Conservation (phyloP, 2,888 invertebrate genomes). For the Pheosia gnoma region DNA sequence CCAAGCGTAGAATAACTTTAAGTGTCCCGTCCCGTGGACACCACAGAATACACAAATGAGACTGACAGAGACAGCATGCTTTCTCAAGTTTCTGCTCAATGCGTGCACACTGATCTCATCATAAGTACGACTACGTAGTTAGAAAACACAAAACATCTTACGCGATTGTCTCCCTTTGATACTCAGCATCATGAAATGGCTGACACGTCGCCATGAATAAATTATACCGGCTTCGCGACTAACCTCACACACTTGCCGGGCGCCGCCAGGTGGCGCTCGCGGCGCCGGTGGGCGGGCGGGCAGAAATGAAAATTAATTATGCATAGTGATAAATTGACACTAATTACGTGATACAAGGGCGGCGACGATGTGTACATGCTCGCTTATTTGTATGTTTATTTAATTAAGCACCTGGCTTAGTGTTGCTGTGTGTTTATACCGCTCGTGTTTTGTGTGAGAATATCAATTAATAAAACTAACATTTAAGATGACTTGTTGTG, state of each 20-base stretch:
- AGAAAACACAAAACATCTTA: conserved; percentile 16
- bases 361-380: conserved; percentile 30
- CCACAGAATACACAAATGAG: too few species aligned
- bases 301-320: conserved; percentile 77
- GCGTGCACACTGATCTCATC: too few species aligned
- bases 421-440: neutral
- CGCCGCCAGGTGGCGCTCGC: conserved; percentile 11
- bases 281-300: conserved; percentile 16
- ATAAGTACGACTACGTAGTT: too few species aligned
- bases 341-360: conserved; percentile 61
- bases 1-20: too few species aligned
- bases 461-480: too few species aligned
- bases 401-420: neutral
- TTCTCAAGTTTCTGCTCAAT: too few species aligned
- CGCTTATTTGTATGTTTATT: conserved; percentile 4
- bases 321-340: conserved; percentile 73
- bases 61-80: too few species aligned
- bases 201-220: conserved; percentile 63
- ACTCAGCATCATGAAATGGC: conserved; percentile 55
- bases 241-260: conserved; percentile 50
- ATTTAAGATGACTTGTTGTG: too few species aligned
- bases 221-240: conserved; percentile 61
- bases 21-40: too few species aligned
- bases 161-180: conserved; percentile 52
- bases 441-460: too few species aligned